Conservation (phyloP, 2,797 vertebrate species). For the Hydrophis major region DNA sequence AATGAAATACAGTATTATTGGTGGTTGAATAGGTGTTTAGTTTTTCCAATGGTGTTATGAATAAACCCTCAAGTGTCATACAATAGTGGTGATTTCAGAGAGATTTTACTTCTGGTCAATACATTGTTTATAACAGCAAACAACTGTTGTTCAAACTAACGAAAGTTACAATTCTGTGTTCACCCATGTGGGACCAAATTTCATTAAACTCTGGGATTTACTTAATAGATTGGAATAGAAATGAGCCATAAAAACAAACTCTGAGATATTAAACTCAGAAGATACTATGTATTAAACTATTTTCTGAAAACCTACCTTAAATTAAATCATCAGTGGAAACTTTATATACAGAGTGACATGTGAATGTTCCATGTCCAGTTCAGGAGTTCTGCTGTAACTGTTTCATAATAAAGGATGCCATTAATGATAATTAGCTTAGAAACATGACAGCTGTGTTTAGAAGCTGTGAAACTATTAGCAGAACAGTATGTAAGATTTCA, state of each 20-base stretch:
- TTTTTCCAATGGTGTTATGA: background rate
- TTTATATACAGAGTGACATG: background rate
- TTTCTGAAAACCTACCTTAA: background rate
- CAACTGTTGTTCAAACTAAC: background rate
- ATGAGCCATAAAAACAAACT: background rate
- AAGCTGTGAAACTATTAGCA: slow-evolving; percentile 52
- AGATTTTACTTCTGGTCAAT: background rate
- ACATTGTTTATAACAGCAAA: background rate
- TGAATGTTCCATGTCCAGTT: background rate
- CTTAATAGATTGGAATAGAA: background rate
- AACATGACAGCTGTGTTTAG: background rate
- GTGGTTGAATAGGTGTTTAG: background rate
- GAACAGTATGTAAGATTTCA: slow-evolving; percentile 30
- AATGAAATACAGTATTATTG: background rate
- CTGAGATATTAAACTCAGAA: background rate
- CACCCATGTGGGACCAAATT: background rate
- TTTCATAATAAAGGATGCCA: background rate
- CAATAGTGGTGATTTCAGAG: background rate
- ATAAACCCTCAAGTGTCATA: background rate
- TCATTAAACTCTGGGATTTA: background rate
- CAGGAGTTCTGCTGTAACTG: background rate
- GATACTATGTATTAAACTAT: background rate
- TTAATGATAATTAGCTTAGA: slow-evolving; percentile 1
- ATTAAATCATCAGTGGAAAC: background rate
- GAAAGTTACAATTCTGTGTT: background rate